These are phyloP conservation scores for Tiliqua scincoides DNA, from an alignment of 2,113 vertebrate genomes.

Conservation along the genomic window DNA sequence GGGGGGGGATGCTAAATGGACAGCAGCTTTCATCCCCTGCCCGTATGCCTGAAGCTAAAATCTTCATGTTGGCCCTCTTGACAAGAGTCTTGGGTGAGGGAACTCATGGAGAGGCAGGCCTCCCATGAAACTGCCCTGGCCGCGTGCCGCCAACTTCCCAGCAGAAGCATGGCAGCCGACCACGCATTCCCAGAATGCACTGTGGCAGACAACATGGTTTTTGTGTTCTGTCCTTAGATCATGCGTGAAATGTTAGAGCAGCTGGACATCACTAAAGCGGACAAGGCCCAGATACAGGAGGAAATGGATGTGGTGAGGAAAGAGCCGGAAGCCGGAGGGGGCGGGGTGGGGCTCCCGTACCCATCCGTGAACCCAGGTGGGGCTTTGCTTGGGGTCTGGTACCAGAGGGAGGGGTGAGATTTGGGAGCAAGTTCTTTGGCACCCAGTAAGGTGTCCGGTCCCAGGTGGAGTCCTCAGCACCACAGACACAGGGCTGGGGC, in stretches of 20 bases:
- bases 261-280: slow-evolving; percentile 56
- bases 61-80: background rate
- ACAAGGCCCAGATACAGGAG: slow-evolving; percentile 49
- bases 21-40: no score
- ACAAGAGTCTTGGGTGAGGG: background rate
- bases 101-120: no score
- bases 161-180: background rate
- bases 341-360: background rate
- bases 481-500: no score
- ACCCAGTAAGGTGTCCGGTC: no score
- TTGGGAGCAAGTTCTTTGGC: background rate
- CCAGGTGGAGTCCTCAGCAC: no score
- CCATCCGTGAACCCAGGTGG: background rate
- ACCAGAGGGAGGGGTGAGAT: no score
- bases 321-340: background rate
- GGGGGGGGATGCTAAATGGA: no score
- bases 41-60: no score
- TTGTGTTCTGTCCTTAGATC: background rate
- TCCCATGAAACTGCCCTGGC: no score
- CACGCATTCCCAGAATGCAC: background rate
- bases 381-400: background rate
- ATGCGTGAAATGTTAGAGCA: slow-evolving; percentile 26
- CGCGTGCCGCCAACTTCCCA: no score
- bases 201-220: background rate
- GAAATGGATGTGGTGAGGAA: slow-evolving; percentile 59